A percentile compares a stretch with the other conserved stretches of the same genome.
Conservation (phyloP, 2,888 invertebrate genomes). For the Drosophila atroscutellata region DNA sequence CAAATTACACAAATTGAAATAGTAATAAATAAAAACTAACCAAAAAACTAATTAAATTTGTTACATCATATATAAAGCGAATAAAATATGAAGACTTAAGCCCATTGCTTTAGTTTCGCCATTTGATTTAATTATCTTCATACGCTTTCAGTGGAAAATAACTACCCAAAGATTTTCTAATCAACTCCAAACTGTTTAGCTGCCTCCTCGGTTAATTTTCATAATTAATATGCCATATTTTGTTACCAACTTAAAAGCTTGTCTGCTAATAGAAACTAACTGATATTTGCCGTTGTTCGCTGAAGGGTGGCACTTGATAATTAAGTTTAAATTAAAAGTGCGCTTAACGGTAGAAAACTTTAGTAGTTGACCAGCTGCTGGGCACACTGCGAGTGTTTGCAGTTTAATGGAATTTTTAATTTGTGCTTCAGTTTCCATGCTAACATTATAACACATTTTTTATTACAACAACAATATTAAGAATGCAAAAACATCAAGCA, state of each 20-base stretch:
- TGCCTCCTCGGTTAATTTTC: not conserved
- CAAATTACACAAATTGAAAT: not conserved
- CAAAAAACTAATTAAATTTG: not conserved
- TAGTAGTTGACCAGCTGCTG: conserved; percentile 32
- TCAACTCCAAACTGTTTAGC: not conserved
- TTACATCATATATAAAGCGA: not conserved
- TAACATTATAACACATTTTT: conserved; percentile 55
- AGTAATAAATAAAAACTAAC: not conserved
- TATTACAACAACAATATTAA: conserved; percentile 48
- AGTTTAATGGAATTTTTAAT: conserved; percentile 78
- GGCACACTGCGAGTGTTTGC: conserved; percentile 55
- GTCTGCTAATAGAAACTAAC: conserved; percentile 64
- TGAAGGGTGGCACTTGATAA: conserved; percentile 44
- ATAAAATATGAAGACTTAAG: not conserved
- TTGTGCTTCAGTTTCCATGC: conserved; percentile 29
- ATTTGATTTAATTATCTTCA: not conserved
- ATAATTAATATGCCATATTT: conserved; percentile 7
- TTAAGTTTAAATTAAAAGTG: conserved; percentile 61
- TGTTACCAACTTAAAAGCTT: conserved; percentile 42
- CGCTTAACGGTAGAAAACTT: conserved; percentile 27
- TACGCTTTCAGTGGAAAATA: not conserved
- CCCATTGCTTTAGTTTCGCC: not conserved
- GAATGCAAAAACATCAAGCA: conserved; percentile 48
- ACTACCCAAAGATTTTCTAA: not conserved
- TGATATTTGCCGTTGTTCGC: conserved; percentile 20